Percentiles rank a stretch among this genome's conserved stretches.
These are phyloP conservation scores for Teleogryllus occipitalis DNA, from an alignment of 1,140 invertebrate genomes.

Conservation along the genomic window DNA sequence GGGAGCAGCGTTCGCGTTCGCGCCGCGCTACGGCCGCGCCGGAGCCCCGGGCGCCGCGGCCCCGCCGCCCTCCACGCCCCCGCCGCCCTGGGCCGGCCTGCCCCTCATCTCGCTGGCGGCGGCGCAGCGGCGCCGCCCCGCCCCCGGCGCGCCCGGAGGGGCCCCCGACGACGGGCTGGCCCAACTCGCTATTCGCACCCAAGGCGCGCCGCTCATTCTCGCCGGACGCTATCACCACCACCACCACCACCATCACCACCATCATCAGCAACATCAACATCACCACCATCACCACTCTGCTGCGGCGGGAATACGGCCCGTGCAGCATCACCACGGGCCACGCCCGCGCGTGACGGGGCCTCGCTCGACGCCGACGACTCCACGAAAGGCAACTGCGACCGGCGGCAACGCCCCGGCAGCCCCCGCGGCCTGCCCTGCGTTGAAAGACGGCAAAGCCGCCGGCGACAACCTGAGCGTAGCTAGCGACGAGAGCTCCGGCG, in stretches of 20 bases:
- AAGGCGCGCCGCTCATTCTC: slow-evolving; percentile 65
- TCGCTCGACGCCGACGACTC: too few species aligned
- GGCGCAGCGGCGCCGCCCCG: slow-evolving; percentile 27
- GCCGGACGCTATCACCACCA: slow-evolving; percentile 43
- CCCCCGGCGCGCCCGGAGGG: not conserved
- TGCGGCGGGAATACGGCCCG: not conserved
- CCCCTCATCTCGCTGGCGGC: slow-evolving; percentile 55
- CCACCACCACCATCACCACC: slow-evolving; percentile 30
- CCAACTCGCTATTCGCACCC: slow-evolving; percentile 63
- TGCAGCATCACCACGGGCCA: not conserved
- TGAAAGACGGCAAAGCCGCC: slow-evolving; percentile 34
- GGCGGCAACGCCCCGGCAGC: slow-evolving; percentile 18
- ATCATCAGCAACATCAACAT: slow-evolving; percentile 25
- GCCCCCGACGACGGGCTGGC: slow-evolving; percentile 36
- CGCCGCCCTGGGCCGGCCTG: slow-evolving; percentile 49
- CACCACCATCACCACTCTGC: slow-evolving; percentile 35
- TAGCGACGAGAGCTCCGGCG: slow-evolving; percentile 65
- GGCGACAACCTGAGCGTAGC: slow-evolving; percentile 60
- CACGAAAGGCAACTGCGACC: slow-evolving; percentile 6
- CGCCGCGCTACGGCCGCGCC: too few species aligned
- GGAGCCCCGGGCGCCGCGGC: not conserved
- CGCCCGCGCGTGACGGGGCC: too few species aligned
- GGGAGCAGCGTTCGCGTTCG: too few species aligned
- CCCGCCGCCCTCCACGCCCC: too few species aligned
- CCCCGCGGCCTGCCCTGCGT: slow-evolving; percentile 28